Evolutionary conservation across 2,113 vertebrate species (phyloP).

Genomic region (Argyrosomus japonicus): DNA sequence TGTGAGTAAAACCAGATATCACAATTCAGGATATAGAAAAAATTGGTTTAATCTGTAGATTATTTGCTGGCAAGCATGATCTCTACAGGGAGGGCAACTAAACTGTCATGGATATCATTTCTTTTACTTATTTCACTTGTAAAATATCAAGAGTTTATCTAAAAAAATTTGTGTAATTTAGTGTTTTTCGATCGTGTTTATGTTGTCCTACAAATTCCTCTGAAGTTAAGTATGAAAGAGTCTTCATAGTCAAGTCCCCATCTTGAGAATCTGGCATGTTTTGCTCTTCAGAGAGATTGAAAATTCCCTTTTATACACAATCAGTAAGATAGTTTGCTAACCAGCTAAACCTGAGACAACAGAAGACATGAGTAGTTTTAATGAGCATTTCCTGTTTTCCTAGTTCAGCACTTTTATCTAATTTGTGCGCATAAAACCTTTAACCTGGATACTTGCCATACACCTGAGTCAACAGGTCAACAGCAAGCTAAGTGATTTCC

Average conservation of each 20-base stretch:
- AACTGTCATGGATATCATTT: neutral
- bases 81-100: too few relatives aligned
- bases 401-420: neutral
- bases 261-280: conserved; percentile 31
- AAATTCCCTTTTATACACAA: neutral
- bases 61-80: neutral
- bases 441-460: neutral
- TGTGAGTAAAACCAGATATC: neutral
- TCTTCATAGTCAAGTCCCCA: neutral
- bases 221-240: conserved; percentile 6
- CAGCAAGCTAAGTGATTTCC: neutral
- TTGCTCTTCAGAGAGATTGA: conserved; percentile 9
- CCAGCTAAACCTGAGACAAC: conserved; percentile 1
- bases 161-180: neutral
- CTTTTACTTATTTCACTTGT: neutral
- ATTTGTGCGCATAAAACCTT: conserved; percentile 11
- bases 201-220: conserved; percentile 4
- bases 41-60: neutral
- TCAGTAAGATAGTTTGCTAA: neutral
- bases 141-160: neutral
- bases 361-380: neutral
- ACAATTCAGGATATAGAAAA: neutral
- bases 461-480: neutral
- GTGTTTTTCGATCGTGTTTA: conserved; percentile 17
- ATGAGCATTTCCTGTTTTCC: conserved; percentile 11